Evolutionary conservation across 1,140 invertebrate genomes (phyloP).

Genomic region (Cheumatopsyche charites): DNA sequence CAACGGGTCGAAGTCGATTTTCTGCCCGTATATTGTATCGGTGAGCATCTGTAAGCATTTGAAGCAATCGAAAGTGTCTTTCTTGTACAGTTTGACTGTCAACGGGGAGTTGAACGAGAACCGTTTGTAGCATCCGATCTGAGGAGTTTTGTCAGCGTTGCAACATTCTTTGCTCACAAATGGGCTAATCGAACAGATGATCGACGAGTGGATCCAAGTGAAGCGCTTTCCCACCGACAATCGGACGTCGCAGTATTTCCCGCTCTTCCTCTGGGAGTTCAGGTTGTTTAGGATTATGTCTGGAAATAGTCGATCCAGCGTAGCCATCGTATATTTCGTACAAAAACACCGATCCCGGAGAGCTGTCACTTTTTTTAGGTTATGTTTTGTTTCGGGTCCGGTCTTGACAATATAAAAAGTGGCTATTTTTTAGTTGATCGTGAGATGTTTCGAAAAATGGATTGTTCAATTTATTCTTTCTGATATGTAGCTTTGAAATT

Average conservation of each 20-base stretch:
- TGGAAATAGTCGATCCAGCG: neutral
- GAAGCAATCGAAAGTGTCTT: conserved; percentile 41
- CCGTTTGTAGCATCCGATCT: conserved; percentile 31
- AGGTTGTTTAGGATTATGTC: conserved; percentile 27
- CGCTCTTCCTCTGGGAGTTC: conserved; percentile 16
- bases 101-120: conserved; percentile 42
- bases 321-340: neutral
- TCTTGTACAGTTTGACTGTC: conserved; percentile 41
- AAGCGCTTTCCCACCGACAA: conserved; percentile 26
- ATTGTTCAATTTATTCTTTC: too few species aligned
- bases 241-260: conserved; percentile 31
- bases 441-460: too few species aligned
- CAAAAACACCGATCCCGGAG: neutral
- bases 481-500: too few species aligned
- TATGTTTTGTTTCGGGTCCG: neutral
- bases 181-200: conserved; percentile 37
- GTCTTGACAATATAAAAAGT: neutral
- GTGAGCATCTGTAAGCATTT: conserved; percentile 41
- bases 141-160: conserved; percentile 29
- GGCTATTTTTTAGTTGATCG: too few species aligned
- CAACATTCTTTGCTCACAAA: conserved; percentile 42
- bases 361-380: neutral
- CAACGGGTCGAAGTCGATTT: conserved; percentile 26
- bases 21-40: conserved; percentile 44
- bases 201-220: conserved; percentile 22